Base-by-base conservation (phyloP, 1,140 invertebrate genomes). In the Drosophila ambigua region DNA sequence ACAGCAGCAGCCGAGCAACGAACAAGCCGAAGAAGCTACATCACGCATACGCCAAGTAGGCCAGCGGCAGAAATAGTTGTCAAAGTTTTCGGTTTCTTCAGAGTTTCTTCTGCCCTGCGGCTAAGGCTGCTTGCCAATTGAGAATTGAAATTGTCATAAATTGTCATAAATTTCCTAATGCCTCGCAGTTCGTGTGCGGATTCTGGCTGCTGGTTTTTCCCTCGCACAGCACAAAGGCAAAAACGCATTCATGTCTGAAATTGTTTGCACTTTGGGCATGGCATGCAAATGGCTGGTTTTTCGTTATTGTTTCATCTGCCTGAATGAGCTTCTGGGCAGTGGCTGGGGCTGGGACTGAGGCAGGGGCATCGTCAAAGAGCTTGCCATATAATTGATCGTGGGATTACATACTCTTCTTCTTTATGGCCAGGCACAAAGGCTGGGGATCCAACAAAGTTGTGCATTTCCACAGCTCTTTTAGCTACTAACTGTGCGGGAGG, bases 181-280 rank as follows among this genome's bases (percentile, higher is more conserved):
- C 26, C 35, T 26, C 46, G 54, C 23, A 35, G 51, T 35, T 53
- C 15, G 45, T 50, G 64, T 55, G 11, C 28, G 46, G 49, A 20
- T 49, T 62, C 23, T 35, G 24, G 8, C 45, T 20, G 16, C 15
- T 26, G 5, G 20, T 44, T 13, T 46, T 28, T 15, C 16, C 5
- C 45, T 41, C n/a, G 41, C 46, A 43, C 13, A 5, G 31, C 23
- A 49, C 63, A 61, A 64, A 46, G 49, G 54, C 28, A 59, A 79
- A 76, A 76, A 57, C 61, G 45, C 65, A 79, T 66, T 79, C 39
- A 64, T 66, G 43, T 80, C 60, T 57, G 55, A 76, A 79, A 79
- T 79, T 83, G 59, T 84, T 79, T 75, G 16, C 54, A 67, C 62
- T 76, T 63, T 39, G 51, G 50, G 24, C 50, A 64, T 53, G 49